These are phyloP conservation scores for Tenebrio molitor DNA, from an alignment of 1,140 invertebrate species.

Conservation along the genomic window DNA sequence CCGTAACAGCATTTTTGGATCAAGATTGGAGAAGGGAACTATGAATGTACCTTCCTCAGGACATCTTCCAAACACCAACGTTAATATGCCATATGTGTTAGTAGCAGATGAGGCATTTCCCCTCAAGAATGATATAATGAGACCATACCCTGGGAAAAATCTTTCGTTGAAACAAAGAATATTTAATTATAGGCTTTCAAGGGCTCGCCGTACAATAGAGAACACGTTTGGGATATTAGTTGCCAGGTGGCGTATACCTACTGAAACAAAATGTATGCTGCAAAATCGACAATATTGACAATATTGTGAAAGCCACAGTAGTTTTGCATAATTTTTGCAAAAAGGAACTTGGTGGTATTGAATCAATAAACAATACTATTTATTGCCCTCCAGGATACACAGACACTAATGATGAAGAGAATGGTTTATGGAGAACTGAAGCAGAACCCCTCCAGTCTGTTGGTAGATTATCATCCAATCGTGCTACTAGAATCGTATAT, in stretches of 20 bases:
- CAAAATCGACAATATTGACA: conserved; percentile 48
- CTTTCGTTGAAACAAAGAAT: neutral
- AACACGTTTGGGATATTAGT: conserved; percentile 66
- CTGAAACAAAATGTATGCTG: conserved; percentile 42
- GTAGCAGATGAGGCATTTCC: conserved; percentile 17
- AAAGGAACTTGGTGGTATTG: neutral
- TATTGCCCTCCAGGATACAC: conserved; percentile 40
- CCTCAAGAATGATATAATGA: neutral
- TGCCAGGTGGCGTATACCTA: conserved; percentile 40
- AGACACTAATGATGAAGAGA: neutral
- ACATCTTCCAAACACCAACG: conserved; percentile 55
- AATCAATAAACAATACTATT: neutral
- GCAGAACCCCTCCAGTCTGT: conserved; percentile 20
- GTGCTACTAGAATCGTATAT: conserved; percentile 7
- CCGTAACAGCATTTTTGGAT: no score
- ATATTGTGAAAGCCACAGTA: conserved; percentile 42
- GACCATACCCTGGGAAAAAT: neutral
- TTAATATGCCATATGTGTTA: conserved; percentile 13
- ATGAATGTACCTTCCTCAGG: conserved; percentile 25
- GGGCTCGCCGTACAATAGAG: conserved; percentile 64
- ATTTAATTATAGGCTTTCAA: conserved; percentile 4
- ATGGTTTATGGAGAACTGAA: conserved; percentile 33
- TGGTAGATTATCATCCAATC: conserved; percentile 10
- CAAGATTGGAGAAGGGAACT: neutral
- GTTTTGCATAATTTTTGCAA: conserved; percentile 47